These are phyloP conservation scores for Phyllopteryx taeniolatus DNA, from an alignment of 2,113 vertebrate genomes.

Conservation along the genomic window DNA sequence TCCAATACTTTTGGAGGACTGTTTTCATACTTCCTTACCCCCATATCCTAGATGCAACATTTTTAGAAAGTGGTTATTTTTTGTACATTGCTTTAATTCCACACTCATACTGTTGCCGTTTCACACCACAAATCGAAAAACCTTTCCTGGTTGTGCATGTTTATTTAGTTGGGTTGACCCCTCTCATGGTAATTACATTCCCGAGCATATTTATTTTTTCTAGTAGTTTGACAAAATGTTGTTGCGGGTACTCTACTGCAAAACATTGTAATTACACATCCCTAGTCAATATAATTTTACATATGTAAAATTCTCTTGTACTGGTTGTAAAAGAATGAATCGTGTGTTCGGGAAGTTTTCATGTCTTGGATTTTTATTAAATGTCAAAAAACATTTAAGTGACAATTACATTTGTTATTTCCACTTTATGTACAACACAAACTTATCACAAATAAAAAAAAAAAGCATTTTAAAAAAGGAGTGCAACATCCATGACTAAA, in stretches of 20 bases:
- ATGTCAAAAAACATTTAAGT: not conserved
- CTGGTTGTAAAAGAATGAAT: not conserved
- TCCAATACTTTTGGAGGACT: too few relatives aligned
- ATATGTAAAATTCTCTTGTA: not conserved
- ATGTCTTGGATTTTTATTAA: not conserved
- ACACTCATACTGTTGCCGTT: too few relatives aligned
- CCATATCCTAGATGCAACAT: too few relatives aligned
- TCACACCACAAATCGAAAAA: too few relatives aligned
- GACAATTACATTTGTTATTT: slow-evolving; percentile 5
- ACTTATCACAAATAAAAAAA: slow-evolving; percentile 31
- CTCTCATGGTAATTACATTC: not conserved
- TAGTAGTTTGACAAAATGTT: not conserved
- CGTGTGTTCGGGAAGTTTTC: not conserved
- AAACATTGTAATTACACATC: not conserved
- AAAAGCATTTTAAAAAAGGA: not conserved
- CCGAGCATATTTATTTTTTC: not conserved
- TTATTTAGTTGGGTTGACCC: not conserved
- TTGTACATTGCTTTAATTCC: too few relatives aligned
- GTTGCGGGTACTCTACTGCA: not conserved
- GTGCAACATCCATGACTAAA: slow-evolving; percentile 8
- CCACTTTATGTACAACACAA: slow-evolving; percentile 52
- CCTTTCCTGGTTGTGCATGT: not conserved
- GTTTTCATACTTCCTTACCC: too few relatives aligned
- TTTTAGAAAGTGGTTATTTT: too few relatives aligned
- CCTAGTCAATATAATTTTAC: not conserved